These are phyloP conservation scores for Brachyptera risi DNA, from an alignment of 2,888 invertebrate species.

Conservation along the genomic window DNA sequence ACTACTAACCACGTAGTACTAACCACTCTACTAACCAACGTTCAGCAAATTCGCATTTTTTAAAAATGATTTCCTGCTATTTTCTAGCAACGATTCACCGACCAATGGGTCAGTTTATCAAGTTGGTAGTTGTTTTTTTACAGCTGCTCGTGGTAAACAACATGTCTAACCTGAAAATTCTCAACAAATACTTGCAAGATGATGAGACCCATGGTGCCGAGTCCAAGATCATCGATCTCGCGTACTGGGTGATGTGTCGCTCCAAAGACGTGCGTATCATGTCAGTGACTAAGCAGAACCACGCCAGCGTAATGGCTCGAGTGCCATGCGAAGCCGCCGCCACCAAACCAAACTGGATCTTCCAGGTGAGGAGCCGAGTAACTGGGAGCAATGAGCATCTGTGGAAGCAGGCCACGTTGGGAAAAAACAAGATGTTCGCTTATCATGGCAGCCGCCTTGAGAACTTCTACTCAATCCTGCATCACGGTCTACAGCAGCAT, in stretches of 20 bases:
- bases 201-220: constrained; percentile 44
- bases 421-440: constrained; percentile 59
- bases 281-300: constrained; percentile 51
- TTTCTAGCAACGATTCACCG: too few relatives aligned
- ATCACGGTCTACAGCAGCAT: constrained; percentile 71
- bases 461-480: constrained; percentile 75
- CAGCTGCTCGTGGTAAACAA: constrained; percentile 55
- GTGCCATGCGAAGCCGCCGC: constrained; percentile 48
- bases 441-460: constrained; percentile 79
- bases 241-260: constrained; percentile 64
- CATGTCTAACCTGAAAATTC: constrained; percentile 54
- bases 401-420: constrained; percentile 55
- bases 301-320: constrained; percentile 52
- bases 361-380: constrained; percentile 56
- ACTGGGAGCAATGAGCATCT: constrained; percentile 55
- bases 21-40: too few relatives aligned
- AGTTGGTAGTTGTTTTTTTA: constrained; percentile 37
- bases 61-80: background rate
- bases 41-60: background rate
- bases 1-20: too few relatives aligned
- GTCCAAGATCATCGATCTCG: constrained; percentile 55
- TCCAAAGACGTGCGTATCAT: constrained; percentile 55
- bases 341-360: constrained; percentile 59
- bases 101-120: constrained; percentile 31
- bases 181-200: constrained; percentile 48